Evolutionary conservation across 2,113 vertebrate species (phyloP).

Genomic region (Hippopotamus amphibius): DNA sequence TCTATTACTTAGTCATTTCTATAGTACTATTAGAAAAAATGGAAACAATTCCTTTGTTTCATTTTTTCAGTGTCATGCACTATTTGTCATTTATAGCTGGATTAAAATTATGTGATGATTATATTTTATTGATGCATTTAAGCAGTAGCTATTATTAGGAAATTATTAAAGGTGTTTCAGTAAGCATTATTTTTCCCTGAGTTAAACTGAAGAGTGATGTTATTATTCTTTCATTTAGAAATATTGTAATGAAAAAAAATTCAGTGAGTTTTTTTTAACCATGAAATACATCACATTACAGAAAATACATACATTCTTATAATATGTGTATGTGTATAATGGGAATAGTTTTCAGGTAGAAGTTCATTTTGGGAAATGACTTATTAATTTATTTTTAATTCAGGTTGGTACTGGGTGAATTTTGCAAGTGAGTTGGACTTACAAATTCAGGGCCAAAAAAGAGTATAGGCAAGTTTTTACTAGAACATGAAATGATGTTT

Average conservation of each 20-base stretch:
- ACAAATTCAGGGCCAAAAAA: neutral
- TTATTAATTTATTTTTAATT: slow-evolving; percentile 55
- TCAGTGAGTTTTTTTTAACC: neutral
- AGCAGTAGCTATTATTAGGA: slow-evolving; percentile 51
- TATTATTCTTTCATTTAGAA: slow-evolving; percentile 59
- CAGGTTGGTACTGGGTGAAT: neutral
- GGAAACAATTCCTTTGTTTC: neutral
- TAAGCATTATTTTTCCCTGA: slow-evolving; percentile 29
- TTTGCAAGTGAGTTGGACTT: slow-evolving; percentile 12
- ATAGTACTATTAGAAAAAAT: slow-evolving; percentile 8
- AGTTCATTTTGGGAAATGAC: slow-evolving; percentile 42
- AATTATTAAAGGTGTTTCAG: slow-evolving; percentile 39
- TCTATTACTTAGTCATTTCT: slow-evolving; percentile 48
- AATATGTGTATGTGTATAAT: neutral
- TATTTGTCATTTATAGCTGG: slow-evolving; percentile 55
- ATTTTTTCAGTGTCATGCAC: neutral
- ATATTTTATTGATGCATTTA: slow-evolving; percentile 54
- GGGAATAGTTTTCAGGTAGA: neutral
- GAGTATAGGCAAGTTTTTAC: neutral
- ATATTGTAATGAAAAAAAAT: slow-evolving; percentile 26
- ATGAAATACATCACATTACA: neutral
- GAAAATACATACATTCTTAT: neutral
- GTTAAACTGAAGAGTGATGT: slow-evolving; percentile 58
- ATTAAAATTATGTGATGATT: slow-evolving; percentile 66
- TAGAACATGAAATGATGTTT: neutral